Conservation (phyloP, 2,888 invertebrate species). For the Stenolophus ochropezus region DNA sequence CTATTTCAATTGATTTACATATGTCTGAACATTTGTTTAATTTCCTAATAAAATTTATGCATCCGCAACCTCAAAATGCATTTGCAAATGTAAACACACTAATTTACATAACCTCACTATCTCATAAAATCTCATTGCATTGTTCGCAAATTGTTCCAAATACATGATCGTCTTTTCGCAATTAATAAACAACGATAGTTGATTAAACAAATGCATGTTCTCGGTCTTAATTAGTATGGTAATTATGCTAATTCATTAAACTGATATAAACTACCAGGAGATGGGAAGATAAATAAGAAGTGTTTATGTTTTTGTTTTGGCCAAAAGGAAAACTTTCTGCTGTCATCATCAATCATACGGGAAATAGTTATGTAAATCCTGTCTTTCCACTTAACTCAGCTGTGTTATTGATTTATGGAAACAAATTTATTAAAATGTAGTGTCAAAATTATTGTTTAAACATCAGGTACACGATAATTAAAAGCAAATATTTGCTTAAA, state of each 20-base stretch:
- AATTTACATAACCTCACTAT: background rate
- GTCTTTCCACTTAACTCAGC: background rate
- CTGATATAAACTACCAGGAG: background rate
- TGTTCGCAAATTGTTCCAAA: background rate
- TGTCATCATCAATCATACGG: constrained; percentile 25
- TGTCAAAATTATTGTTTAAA: constrained; percentile 28
- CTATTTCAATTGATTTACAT: background rate
- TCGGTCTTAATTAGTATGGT: background rate
- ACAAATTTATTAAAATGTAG: constrained; percentile 32
- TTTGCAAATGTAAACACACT: background rate
- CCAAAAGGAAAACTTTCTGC: constrained; percentile 4
- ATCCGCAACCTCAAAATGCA: background rate
- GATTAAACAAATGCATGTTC: background rate
- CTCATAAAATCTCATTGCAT: background rate
- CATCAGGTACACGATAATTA: background rate
- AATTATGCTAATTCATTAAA: constrained; percentile 12
- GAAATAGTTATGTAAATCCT: constrained; percentile 21
- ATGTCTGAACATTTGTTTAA: background rate
- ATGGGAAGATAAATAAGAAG: background rate
- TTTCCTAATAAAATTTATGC: background rate
- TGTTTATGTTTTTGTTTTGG: constrained; percentile 9
- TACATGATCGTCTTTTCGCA: background rate
- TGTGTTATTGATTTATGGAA: constrained; percentile 9
- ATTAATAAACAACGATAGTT: background rate
- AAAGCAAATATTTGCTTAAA: constrained; percentile 26